Conservation (phyloP, 2,888 invertebrate species). For the Hypercompe scribonia region DNA sequence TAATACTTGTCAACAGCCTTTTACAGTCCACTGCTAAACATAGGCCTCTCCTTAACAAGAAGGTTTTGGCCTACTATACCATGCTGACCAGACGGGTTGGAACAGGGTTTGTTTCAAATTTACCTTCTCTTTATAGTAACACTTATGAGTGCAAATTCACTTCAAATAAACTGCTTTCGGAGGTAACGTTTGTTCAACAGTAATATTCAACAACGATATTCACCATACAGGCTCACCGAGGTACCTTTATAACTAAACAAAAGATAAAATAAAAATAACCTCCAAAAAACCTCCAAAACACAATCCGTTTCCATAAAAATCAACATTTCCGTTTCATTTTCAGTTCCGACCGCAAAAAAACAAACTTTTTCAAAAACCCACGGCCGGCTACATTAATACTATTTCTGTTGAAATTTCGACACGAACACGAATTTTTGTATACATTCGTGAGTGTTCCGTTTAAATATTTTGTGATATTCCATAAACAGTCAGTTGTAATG, state of each 20-base stretch:
- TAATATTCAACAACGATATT: background rate
- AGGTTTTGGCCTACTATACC: no score
- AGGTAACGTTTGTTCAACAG: no score
- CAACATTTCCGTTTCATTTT: conserved; percentile 30
- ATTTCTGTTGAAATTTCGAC: conserved; percentile 43
- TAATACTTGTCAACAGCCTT: no score
- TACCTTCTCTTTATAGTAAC: no score
- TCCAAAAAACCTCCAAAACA: conserved; percentile 2
- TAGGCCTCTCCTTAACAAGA: no score
- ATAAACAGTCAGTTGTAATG: conserved; percentile 62
- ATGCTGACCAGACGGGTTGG: no score
- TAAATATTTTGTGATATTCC: conserved; percentile 64
- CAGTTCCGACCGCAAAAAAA: conserved; percentile 35
- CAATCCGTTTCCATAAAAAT: conserved; percentile 11
- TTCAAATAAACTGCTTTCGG: no score
- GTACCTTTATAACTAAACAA: background rate
- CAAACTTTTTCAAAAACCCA: conserved; percentile 48
- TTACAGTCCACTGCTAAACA: no score
- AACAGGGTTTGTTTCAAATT: no score
- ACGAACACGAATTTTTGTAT: conserved; percentile 41
- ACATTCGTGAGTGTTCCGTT: conserved; percentile 52
- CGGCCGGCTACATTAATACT: conserved; percentile 37
- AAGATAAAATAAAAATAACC: conserved; percentile 6
- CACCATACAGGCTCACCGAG: background rate
- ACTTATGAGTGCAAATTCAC: no score